These are phyloP conservation scores for Mesocentrotus franciscanus DNA, from an alignment of 53 echinoderm and acorn worm genomes.

Conservation along the genomic window DNA sequence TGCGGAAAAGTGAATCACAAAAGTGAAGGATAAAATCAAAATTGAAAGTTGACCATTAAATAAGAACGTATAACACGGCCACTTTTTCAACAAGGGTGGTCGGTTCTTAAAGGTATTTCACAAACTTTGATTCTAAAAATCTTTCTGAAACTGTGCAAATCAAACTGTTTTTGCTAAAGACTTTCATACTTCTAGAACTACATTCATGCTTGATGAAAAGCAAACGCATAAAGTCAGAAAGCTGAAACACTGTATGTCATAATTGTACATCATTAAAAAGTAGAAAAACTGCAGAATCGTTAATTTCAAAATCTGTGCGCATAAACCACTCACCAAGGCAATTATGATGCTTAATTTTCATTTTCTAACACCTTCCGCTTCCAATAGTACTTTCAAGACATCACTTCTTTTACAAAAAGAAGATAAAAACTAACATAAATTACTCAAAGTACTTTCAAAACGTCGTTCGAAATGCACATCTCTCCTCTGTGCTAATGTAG, in stretches of 20 bases:
- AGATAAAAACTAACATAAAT: conserved; percentile 22
- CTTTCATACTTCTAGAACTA: not conserved
- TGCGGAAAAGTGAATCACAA: not conserved
- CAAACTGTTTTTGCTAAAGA: not conserved
- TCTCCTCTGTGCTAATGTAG: not conserved
- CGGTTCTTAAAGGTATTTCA: not conserved
- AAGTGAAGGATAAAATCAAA: not conserved
- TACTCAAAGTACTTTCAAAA: conserved; percentile 42
- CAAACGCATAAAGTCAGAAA: not conserved
- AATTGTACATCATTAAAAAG: conserved; percentile 9
- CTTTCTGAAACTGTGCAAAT: not conserved
- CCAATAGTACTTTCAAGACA: conserved; percentile 16
- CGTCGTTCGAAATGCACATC: not conserved
- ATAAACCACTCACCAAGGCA: not conserved
- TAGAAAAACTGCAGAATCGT: not conserved
- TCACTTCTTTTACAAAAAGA: not conserved
- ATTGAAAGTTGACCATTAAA: not conserved
- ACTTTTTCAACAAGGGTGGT: no score
- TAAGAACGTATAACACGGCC: not conserved
- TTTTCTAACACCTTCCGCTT: not conserved
- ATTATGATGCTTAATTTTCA: not conserved
- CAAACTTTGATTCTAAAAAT: not conserved
- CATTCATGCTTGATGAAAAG: not conserved
- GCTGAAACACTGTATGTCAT: not conserved
- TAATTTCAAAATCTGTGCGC: not conserved